Percentiles rank a stretch among this genome's conserved stretches.
Conservation (phyloP, 2,113 vertebrate genomes). For the Nycticorax nycticorax region DNA sequence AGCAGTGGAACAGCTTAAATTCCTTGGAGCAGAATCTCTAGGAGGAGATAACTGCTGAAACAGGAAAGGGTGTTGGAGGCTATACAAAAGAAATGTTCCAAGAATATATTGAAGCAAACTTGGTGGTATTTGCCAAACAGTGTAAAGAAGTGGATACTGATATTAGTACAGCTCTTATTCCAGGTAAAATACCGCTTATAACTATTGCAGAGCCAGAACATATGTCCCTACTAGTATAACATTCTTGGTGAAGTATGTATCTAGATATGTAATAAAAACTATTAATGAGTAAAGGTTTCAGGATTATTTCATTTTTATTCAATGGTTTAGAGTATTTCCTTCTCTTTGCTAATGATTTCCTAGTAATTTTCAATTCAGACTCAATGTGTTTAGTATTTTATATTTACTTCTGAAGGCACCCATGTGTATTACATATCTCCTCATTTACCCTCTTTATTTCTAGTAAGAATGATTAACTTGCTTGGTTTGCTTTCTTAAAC, state of each 20-base stretch:
- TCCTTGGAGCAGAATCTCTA: conserved; percentile 76
- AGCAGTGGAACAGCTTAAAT: conserved; percentile 81
- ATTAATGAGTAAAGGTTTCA: not conserved
- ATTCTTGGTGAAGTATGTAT: not conserved
- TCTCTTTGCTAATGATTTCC: not conserved
- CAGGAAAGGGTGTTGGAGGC: conserved; percentile 74
- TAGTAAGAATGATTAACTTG: not conserved
- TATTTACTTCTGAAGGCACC: not conserved
- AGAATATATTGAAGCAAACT: conserved; percentile 80
- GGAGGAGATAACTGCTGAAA: conserved; percentile 72
- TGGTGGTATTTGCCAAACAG: conserved; percentile 75
- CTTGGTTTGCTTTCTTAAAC: not conserved
- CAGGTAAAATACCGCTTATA: not conserved
- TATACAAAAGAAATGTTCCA: conserved; percentile 80
- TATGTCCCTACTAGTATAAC: not conserved
- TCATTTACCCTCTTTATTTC: not conserved
- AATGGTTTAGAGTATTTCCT: not conserved
- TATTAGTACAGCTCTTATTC: conserved; percentile 66
- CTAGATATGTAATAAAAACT: not conserved
- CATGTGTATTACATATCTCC: not conserved
- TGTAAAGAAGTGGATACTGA: conserved; percentile 75
- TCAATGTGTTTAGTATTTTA: not conserved
- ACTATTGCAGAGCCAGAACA: not conserved
- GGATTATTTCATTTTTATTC: not conserved
- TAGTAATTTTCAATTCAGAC: not conserved